Evolutionary conservation across 2,888 invertebrate species (phyloP), one percentile per base, ranked within the genome.

Genomic region (Resseliella maxima): DNA sequence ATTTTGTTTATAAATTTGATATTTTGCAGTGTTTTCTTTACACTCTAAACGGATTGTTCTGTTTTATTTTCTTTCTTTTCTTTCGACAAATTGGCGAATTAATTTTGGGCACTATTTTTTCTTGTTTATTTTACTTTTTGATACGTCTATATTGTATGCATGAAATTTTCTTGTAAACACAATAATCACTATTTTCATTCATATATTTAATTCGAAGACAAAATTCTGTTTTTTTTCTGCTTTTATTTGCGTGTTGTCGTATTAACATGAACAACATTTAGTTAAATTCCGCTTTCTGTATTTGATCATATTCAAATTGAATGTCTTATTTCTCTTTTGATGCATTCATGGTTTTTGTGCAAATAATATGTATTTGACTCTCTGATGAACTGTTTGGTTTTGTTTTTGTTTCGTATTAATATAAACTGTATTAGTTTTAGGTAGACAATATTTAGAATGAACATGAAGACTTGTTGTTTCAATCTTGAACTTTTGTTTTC

Each of bases 371-470:
- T 41, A 41, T n/a, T 59, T 59, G 59, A 59, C 59, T 5, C 18
- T 12, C 50, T 50, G 50, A 12, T 50, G 50, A 50, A 50, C 50
- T 18, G 50, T 15, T 50, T 50, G 2, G 50, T 15, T 50, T 50
- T 50, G 50, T 18, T 8, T 15, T 27, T 27, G 41, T 12, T 41
- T 41, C 6, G 18, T 3, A 59, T 59, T n/a, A 59, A 59, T 59
- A 12, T 50, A 2, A 59, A 59, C 59, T 59, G 27, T 24, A 27
- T 59, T 12, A 3, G 5, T 50, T 50, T 12, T 27, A 81, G 81
- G 35, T 81, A 36, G 81, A 81, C 81, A 81, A 81, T 81, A 81
- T 81, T 81, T 81, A 81, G 81, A 81, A 81, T 81, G 81, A 18
- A 15, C 3, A 36, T 81, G 81, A 81, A 81, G 81, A 81, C 81